Percentiles rank a stretch among this genome's conserved stretches.
phyloP scores from a whole-genome alignment of 1,140 invertebrate species.

The Sitodiplosis mosellana region DNA sequence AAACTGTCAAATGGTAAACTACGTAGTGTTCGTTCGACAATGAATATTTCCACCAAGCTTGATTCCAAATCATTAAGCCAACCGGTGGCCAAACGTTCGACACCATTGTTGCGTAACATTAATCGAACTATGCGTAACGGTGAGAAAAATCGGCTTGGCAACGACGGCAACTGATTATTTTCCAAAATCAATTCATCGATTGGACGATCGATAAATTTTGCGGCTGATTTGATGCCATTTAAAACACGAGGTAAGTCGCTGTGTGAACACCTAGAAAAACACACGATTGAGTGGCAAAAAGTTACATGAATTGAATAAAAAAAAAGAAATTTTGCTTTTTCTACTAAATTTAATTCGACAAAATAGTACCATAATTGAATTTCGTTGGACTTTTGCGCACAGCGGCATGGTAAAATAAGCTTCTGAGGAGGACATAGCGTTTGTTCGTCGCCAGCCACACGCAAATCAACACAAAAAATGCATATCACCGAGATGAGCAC shows the following conservation, averaged over 20 bases:
- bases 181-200: slow-evolving; percentile 73
- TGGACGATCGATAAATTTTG: slow-evolving; percentile 42
- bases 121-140: slow-evolving; percentile 52
- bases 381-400: slow-evolving; percentile 25
- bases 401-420: slow-evolving; percentile 29
- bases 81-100: slow-evolving; percentile 60
- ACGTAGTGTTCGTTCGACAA: slow-evolving; percentile 62
- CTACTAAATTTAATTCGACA: too few relatives aligned
- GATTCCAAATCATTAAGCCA: slow-evolving; percentile 61
- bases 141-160: slow-evolving; percentile 59
- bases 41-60: slow-evolving; percentile 57
- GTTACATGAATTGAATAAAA: neutral
- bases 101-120: slow-evolving; percentile 63
- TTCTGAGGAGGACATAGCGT: slow-evolving; percentile 27
- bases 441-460: neutral
- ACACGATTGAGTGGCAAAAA: neutral
- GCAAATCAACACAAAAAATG: neutral
- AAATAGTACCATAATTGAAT: slow-evolving; percentile 29
- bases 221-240: slow-evolving; percentile 49
- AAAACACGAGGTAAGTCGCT: slow-evolving; percentile 58
- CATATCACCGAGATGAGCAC: too few relatives aligned
- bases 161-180: slow-evolving; percentile 62
- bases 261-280: slow-evolving; percentile 54
- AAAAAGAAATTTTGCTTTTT: neutral
- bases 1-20: slow-evolving; percentile 60